These are phyloP conservation scores for Perccottus glenii DNA, from an alignment of 2,113 vertebrate genomes.

Conservation along the genomic window DNA sequence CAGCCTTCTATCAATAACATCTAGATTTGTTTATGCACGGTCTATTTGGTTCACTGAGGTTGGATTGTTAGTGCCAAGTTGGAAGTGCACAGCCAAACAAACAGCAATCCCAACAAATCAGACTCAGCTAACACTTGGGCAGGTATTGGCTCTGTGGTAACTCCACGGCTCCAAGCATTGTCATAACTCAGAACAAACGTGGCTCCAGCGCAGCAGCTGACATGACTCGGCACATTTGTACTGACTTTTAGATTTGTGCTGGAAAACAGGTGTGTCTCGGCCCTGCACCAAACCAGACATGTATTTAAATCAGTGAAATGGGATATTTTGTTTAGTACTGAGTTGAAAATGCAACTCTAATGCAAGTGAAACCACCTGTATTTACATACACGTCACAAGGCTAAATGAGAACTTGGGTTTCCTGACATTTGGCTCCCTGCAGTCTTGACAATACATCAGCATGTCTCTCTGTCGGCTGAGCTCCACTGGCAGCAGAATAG, in stretches of 20 bases:
- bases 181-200: constrained; percentile 50
- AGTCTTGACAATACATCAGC: constrained; percentile 36
- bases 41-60: constrained; percentile 54
- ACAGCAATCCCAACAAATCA: constrained; percentile 47
- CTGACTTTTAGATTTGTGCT: constrained; percentile 40
- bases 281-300: background rate
- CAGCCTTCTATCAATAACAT: constrained; percentile 44
- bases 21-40: constrained; percentile 44
- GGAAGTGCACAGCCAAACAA: constrained; percentile 55
- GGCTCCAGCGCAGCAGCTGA: constrained; percentile 19
- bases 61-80: constrained; percentile 45
- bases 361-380: background rate
- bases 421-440: constrained; percentile 40
- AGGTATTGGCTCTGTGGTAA: constrained; percentile 46
- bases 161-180: constrained; percentile 17
- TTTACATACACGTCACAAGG: constrained; percentile 4
- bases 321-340: background rate
- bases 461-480: constrained; percentile 37
- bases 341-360: constrained; percentile 16
- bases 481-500: constrained; percentile 40
- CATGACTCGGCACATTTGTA: constrained; percentile 51
- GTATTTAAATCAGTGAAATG: background rate
- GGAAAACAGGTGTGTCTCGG: background rate
- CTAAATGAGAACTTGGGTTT: constrained; percentile 26
- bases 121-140: constrained; percentile 36